Conservation (phyloP, 2,888 invertebrate genomes). For the Carabus problematicus region DNA sequence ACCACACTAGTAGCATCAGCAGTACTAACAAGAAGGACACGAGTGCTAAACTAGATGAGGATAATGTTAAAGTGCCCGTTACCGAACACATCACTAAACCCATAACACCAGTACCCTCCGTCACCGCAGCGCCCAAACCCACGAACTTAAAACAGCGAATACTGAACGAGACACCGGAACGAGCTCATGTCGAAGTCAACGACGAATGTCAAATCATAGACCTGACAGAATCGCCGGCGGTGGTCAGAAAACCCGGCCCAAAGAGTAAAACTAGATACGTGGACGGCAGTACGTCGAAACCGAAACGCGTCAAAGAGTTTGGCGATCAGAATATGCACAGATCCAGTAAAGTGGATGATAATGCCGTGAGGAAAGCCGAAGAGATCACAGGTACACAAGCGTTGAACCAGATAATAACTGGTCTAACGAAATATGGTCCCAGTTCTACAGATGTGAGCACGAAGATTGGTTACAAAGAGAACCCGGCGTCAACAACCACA, state of each 20-base stretch:
- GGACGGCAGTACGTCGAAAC: conserved; percentile 41
- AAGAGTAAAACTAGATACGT: conserved; percentile 49
- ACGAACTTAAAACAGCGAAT: conserved; percentile 31
- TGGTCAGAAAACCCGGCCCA: conserved; percentile 46
- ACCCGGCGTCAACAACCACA: too few relatives aligned
- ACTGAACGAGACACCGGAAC: conserved; percentile 19
- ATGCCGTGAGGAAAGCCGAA: conserved; percentile 28
- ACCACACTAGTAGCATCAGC: conserved; percentile 31
- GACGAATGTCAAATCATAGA: conserved; percentile 55
- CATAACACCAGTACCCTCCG: conserved; percentile 5
- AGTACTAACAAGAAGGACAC: conserved; percentile 28
- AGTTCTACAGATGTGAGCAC: conserved; percentile 21
- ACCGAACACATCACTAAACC: conserved; percentile 12
- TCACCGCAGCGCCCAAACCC: conserved; percentile 6
- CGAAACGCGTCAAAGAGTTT: conserved; percentile 34
- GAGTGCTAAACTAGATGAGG: neutral
- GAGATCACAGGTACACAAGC: conserved; percentile 45
- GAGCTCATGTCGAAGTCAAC: conserved; percentile 34
- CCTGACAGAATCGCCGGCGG: conserved; percentile 49
- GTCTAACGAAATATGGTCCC: conserved; percentile 35
- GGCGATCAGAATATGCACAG: conserved; percentile 13
- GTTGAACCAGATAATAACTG: conserved; percentile 46
- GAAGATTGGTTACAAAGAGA: conserved; percentile 7
- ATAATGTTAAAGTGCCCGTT: conserved; percentile 18
- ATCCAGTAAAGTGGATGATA: neutral